Base-by-base conservation (phyloP, 2,888 invertebrate species). In the Panzeria rudis region DNA sequence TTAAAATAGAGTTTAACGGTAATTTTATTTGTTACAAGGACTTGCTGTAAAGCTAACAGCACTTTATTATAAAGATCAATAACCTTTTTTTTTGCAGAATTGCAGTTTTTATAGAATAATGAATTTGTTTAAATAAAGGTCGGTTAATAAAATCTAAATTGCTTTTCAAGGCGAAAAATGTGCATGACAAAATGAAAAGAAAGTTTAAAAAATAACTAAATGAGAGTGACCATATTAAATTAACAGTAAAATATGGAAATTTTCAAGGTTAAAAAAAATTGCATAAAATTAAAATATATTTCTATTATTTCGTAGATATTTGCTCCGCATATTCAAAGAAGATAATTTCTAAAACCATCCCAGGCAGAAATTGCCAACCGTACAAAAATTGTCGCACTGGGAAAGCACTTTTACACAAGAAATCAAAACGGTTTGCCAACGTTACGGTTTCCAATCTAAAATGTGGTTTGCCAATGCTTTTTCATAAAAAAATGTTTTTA, bases 61-160 rank as follows among this genome's bases (percentile, higher is more conserved):
- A 73, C 38, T 38, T 61, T 50, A 38, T 56, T n/a, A 23, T 35
- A 25, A 38, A 62, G 84, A 44, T 15, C 76, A 84, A 68, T 81
- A 72, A 81, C 71, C 76, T 77, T 35, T 50, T 41, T 64, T 52
- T 71, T 59, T 66, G 73, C 73, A 29, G 41, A 80, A 41, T 38
- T 84, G 35, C 47, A 71, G 11, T 64, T 56, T 69, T 69, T 61
- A 35, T 68, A 35, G 79, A 75, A 61, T 69, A 84, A 79, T 79
- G 79, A 84, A 84, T 79, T 79, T 75, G 68, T 54, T 54, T 5
- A 75, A 66, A 25, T n/a, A 83, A 64, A 76, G 64, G 71, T 76
- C 64, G 50, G 23, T 17, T 41, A 61, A 52, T 72, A 68, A 59
- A 68, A 56, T 64, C 47, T 35, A 61, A 79, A 76, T 44, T 80